A percentile compares a stretch with the other conserved stretches of the same genome.
These are phyloP conservation scores for Platichthys stellatus DNA, from an alignment of 2,113 vertebrate species.

Conservation along the genomic window DNA sequence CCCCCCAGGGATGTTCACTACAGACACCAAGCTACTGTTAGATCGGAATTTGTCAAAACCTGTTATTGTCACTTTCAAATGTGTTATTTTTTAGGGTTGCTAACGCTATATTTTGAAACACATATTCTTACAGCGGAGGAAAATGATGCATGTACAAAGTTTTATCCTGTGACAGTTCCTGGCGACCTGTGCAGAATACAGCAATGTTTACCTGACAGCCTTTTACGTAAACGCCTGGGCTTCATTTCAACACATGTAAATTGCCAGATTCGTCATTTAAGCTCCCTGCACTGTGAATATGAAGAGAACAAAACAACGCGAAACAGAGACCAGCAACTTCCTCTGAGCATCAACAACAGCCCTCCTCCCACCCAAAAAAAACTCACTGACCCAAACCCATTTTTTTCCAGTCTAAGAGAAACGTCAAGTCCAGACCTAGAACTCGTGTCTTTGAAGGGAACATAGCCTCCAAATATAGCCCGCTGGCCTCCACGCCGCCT, in stretches of 20 bases:
- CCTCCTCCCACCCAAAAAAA: conserved; percentile 51
- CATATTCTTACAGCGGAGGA: background rate
- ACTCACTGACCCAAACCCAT: conserved; percentile 75
- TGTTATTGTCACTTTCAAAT: background rate
- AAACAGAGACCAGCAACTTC: conserved; percentile 55
- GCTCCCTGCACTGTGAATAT: conserved; percentile 4
- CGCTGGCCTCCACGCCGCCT: conserved; percentile 56
- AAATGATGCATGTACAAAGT: background rate
- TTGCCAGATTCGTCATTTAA: conserved; percentile 34
- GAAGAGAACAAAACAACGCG: conserved; percentile 48
- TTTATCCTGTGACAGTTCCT: background rate
- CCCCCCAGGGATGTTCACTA: background rate
- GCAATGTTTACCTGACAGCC: background rate
- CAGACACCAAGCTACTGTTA: conserved; percentile 1
- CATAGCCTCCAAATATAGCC: conserved; percentile 77
- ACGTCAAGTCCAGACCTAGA: conserved; percentile 76
- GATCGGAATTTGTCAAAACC: background rate
- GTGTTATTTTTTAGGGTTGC: background rate
- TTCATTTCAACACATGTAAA: conserved; percentile 31
- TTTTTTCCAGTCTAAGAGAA: conserved; percentile 77
- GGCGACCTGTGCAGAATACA: background rate
- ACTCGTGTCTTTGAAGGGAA: conserved; percentile 70
- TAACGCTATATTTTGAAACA: background rate
- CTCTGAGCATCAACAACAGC: conserved; percentile 68
- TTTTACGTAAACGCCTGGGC: background rate